phyloP scores from a whole-genome alignment of 2,888 invertebrate genomes.

The Entomobrya proxima region DNA sequence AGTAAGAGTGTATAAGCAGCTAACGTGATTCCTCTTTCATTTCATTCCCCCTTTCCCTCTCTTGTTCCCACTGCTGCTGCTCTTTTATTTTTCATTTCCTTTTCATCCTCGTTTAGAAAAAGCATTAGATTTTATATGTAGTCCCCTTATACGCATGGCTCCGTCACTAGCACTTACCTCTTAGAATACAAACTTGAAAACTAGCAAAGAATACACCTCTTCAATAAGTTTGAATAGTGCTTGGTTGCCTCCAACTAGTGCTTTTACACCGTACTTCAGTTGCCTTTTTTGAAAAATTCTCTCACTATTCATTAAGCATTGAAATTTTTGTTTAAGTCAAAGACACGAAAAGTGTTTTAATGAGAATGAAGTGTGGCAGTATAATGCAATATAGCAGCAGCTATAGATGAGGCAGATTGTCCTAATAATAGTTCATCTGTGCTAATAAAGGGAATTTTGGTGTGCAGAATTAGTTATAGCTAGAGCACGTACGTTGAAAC shows the following conservation, averaged over 20 bases:
- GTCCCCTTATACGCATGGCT: neutral
- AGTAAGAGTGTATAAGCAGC: slow-evolving; percentile 39
- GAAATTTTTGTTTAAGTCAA: slow-evolving; percentile 17
- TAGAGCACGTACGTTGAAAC: neutral
- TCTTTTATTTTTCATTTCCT: slow-evolving; percentile 3
- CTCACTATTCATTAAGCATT: slow-evolving; percentile 18
- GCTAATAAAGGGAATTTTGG: slow-evolving; percentile 33
- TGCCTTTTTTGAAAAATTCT: neutral
- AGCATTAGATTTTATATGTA: neutral
- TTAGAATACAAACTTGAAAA: slow-evolving; percentile 29
- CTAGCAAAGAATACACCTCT: slow-evolving; percentile 25
- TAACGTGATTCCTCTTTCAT: slow-evolving; percentile 58
- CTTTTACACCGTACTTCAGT: neutral
- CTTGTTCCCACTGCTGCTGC: neutral
- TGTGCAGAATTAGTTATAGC: slow-evolving; percentile 25
- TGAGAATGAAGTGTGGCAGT: slow-evolving; percentile 8
- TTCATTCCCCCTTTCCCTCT: slow-evolving; percentile 27
- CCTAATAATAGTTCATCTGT: neutral
- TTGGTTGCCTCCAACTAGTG: neutral
- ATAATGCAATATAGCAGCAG: neutral
- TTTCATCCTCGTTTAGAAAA: slow-evolving; percentile 2
- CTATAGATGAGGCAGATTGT: slow-evolving; percentile 5
- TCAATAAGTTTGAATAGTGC: neutral
- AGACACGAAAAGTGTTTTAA: slow-evolving; percentile 34
- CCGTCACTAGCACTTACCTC: slow-evolving; percentile 6